A percentile compares a stretch with the other conserved stretches of the same genome.
phyloP scores from a whole-genome alignment of 2,113 vertebrate species.

The Ancistrus triradiatus region DNA sequence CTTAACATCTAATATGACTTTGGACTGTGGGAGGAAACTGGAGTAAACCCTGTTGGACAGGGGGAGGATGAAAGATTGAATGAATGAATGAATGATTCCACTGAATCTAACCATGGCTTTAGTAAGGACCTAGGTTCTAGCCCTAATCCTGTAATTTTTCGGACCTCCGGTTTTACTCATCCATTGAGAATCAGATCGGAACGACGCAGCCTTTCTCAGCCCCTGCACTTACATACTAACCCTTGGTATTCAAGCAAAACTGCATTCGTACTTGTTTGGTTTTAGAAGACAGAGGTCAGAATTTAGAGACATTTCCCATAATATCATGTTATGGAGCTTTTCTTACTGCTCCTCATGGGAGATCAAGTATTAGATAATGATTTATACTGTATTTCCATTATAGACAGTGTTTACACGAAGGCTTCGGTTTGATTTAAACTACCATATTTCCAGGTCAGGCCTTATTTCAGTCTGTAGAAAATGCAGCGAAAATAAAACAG shows the following conservation, averaged over 20 bases:
- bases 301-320: conserved; percentile 34
- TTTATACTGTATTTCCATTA: conserved; percentile 5
- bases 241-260: conserved; percentile 10
- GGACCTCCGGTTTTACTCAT: too few species aligned
- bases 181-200: conserved; percentile 7
- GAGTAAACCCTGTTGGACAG: too few species aligned
- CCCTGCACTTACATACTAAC: not conserved
- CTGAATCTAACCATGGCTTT: too few species aligned
- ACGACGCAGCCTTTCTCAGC: conserved; percentile 21
- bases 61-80: too few species aligned
- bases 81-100: too few species aligned
- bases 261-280: conserved; percentile 24
- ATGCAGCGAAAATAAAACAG: not conserved
- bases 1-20: too few species aligned
- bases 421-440: not conserved
- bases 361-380: conserved; percentile 10
- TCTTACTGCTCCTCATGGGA: conserved; percentile 27
- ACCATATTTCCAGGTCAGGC: not conserved
- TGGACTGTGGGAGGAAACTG: too few species aligned
- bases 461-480: not conserved
- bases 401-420: conserved; percentile 1
- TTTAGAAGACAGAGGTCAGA: conserved; percentile 17
- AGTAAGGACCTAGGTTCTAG: too few species aligned
- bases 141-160: too few species aligned
- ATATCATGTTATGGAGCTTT: not conserved